phyloP scores from a whole-genome alignment of 2,888 invertebrate species.

The Drosophila infuscata region DNA sequence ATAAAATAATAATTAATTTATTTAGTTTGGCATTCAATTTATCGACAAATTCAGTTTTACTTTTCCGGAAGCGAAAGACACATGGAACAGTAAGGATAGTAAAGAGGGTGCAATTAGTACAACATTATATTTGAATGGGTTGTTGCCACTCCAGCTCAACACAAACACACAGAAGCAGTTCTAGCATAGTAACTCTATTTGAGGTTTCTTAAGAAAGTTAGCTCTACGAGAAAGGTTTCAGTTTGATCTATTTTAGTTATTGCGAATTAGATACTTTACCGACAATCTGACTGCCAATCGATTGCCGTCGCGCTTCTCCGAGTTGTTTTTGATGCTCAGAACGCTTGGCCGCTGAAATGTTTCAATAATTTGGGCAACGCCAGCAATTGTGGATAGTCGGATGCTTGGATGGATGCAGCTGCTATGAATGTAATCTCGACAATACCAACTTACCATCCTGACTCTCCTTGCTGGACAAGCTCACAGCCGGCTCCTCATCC shows the following conservation, averaged over 20 bases:
- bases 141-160: constrained; percentile 33
- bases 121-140: constrained; percentile 3
- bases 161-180: constrained; percentile 62
- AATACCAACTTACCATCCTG: constrained; percentile 85
- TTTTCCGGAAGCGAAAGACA: constrained; percentile 11
- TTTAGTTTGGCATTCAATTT: neutral
- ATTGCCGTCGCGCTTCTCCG: constrained; percentile 73
- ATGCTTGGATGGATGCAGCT: constrained; percentile 19
- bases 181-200: constrained; percentile 27
- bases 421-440: neutral
- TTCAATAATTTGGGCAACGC: constrained; percentile 51
- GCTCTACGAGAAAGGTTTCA: constrained; percentile 56
- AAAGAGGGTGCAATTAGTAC: constrained; percentile 39
- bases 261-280: constrained; percentile 82
- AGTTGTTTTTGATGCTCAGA: constrained; percentile 70
- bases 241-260: constrained; percentile 32
- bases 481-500: constrained; percentile 87
- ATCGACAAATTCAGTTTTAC: constrained; percentile 6
- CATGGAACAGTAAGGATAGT: constrained; percentile 23
- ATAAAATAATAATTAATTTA: neutral
- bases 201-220: constrained; percentile 31
- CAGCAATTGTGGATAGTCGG: constrained; percentile 12
- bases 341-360: constrained; percentile 74
- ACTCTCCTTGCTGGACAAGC: constrained; percentile 85
- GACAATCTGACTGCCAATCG: constrained; percentile 80